Evolutionary conservation across 2,888 invertebrate species (phyloP).

Genomic region (Apotomis turbidana): DNA sequence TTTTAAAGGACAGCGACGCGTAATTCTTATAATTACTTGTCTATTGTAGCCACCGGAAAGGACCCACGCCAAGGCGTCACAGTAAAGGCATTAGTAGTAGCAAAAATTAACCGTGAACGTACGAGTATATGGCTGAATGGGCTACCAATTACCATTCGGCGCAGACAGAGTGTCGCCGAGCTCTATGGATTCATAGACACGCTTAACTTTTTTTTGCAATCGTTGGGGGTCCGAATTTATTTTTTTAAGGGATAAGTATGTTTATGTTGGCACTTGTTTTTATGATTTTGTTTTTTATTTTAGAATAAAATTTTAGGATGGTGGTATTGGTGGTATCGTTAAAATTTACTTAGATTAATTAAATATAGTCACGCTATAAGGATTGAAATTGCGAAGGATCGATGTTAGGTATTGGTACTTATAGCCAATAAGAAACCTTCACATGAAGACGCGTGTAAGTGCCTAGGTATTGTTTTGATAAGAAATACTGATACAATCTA

Average conservation of each 20-base stretch:
- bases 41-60: slow-evolving; percentile 77
- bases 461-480: slow-evolving; percentile 62
- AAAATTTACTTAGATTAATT: too few species aligned
- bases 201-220: slow-evolving; percentile 44
- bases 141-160: slow-evolving; percentile 55
- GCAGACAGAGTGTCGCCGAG: slow-evolving; percentile 76
- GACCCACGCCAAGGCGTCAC: slow-evolving; percentile 72
- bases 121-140: slow-evolving; percentile 58
- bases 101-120: slow-evolving; percentile 68
- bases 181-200: slow-evolving; percentile 33
- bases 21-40: slow-evolving; percentile 78
- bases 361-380: not conserved
- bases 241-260: slow-evolving; percentile 30
- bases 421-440: slow-evolving; percentile 46
- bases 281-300: slow-evolving; percentile 1
- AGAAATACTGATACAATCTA: slow-evolving; percentile 74
- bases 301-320: not conserved
- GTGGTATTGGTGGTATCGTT: not conserved
- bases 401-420: slow-evolving; percentile 21
- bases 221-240: slow-evolving; percentile 53
- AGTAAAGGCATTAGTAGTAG: slow-evolving; percentile 76
- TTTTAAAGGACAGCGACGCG: slow-evolving; percentile 61
- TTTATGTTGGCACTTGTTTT: slow-evolving; percentile 23
- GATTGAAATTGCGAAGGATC: not conserved
- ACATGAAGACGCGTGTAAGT: slow-evolving; percentile 49